Evolutionary conservation across 2,888 invertebrate genomes (phyloP), one percentile per base, ranked within the genome.

Genomic region (Tortricodes alternella): DNA sequence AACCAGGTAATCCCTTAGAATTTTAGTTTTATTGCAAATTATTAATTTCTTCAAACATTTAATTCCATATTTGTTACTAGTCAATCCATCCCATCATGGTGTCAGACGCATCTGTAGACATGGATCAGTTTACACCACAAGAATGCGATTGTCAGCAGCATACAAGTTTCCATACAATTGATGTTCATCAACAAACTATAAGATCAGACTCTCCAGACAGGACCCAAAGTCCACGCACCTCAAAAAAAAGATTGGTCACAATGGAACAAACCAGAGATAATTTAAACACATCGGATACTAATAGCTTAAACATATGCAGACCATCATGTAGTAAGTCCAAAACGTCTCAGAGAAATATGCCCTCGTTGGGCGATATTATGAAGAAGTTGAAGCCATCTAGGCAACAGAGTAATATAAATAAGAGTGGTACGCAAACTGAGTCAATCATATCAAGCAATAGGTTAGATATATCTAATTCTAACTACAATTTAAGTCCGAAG

Each of bases 181-280:
- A 44, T 1, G 15, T 44, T 2, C 35, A 52, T 8, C 35, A 52
- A 0, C 52, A 52, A 34, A n/a, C n/a, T n/a, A n/a, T n/a, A n/a
- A n/a, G n/a, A n/a, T n/a, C n/a, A n/a, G n/a, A n/a, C n/a, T n/a
- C n/a, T n/a, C n/a, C n/a, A n/a, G n/a, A n/a, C n/a, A n/a, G n/a
- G n/a, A n/a, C n/a, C n/a, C n/a, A n/a, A n/a, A n/a, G n/a, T n/a
- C n/a, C n/a, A n/a, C n/a, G n/a, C n/a, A n/a, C n/a, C n/a, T n/a
- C n/a, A n/a, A n/a, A n/a, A n/a, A 37, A 35, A 15, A 16, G 3
- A 18, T 18, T 37, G n/a, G 18, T 21, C 21, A 21, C 21, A 21
- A 4, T 21, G 3, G 6, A n/a, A n/a, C 18, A 37, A 5, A n/a
- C n/a, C n/a, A n/a, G n/a, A n/a, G n/a, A n/a, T n/a, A n/a, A n/a